A percentile compares a stretch with the other conserved stretches of the same genome.
Evolutionary conservation across 1,140 invertebrate species (phyloP).

Genomic region (Ectropis grisescens): DNA sequence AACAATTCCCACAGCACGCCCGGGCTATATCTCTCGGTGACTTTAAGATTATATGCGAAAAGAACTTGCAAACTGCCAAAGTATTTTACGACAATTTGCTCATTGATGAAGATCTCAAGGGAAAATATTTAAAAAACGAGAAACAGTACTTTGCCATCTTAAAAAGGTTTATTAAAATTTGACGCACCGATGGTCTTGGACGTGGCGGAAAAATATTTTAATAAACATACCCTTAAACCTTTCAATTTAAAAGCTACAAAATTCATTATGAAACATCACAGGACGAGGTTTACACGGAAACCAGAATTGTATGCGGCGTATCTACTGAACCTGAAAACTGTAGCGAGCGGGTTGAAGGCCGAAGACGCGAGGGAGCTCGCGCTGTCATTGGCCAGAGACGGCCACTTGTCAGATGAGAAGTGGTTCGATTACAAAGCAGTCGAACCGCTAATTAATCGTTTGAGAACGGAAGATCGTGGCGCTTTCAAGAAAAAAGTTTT

Average conservation of each 20-base stretch:
- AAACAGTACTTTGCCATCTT: conserved; percentile 23
- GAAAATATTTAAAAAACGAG: conserved; percentile 16
- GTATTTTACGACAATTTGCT: conserved; percentile 27
- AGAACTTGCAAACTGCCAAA: conserved; percentile 15
- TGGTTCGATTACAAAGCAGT: conserved; percentile 33
- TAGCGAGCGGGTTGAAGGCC: conserved; percentile 19
- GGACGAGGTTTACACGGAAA: conserved; percentile 22
- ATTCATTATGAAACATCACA: conserved; percentile 28
- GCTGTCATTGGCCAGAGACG: conserved; percentile 22
- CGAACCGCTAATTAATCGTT: conserved; percentile 32
- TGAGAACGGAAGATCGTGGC: conserved; percentile 12
- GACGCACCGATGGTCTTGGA: conserved; percentile 29
- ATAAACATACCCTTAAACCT: conserved; percentile 6
- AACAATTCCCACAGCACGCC: conserved; percentile 21
- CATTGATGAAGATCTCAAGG: conserved; percentile 13
- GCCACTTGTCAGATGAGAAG: conserved; percentile 22
- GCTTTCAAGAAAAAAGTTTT: conserved; percentile 15
- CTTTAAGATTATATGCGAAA: conserved; percentile 30
- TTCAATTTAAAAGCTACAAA: conserved; percentile 20
- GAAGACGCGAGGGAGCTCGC: conserved; percentile 27
- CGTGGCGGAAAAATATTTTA: conserved; percentile 32
- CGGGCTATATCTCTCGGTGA: conserved; percentile 24
- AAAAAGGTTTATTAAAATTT: conserved; percentile 26
- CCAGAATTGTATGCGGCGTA: conserved; percentile 28
- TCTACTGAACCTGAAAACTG: conserved; percentile 23